Base-by-base conservation (phyloP, 1,140 invertebrate species). In the Diuraphis noxia region DNA sequence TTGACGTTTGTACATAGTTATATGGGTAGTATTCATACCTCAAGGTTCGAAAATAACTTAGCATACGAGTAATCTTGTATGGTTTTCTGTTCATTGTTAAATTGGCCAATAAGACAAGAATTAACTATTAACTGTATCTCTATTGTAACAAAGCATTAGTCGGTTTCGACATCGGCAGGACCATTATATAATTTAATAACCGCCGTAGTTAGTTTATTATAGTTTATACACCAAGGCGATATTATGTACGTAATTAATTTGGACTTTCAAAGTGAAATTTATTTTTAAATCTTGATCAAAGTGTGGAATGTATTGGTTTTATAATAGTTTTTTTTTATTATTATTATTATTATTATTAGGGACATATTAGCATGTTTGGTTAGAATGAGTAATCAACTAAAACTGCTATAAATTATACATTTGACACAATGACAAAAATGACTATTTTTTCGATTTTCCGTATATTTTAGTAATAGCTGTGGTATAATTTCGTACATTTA, bases 21-120 rank as follows among this genome's bases (percentile, higher is more conserved):
- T 38, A 49, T 23, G n/a, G 10, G 5, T 72, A 13, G 56, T 72
- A 41, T 82, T 82, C 38, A 82, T 21, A 82, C 34, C 21, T 34
- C 84, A 86, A 86, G 84, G 43, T 49, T 86, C n/a, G 3, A 8
- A 43, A 84, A 86, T 84, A 49, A 86, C 34, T 49, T 86, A 5
- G 9, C 21, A 17, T 36, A 10, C 4, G 19, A 85, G 43, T 49
- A 36, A 10, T 21, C 40, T 85, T 46, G n/a, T 85, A 85, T 34
- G 82, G 30, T 86, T 49, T 34, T 49, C 17, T 23, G 43, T 86
- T 36, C 9, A 52, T 86, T 36, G 10, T 49, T 25, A 52, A 25
- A 86, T 86, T 86, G 85, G 85, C 0, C 46, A 86, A 86, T 49
- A 84, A n/a, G 56, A n/a, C 56, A n/a, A n/a, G 13, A n/a, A n/a